A percentile compares a stretch with the other conserved stretches of the same genome.
phyloP scores from a whole-genome alignment of 2,113 vertebrate genomes.

The Phocoena sinus region DNA sequence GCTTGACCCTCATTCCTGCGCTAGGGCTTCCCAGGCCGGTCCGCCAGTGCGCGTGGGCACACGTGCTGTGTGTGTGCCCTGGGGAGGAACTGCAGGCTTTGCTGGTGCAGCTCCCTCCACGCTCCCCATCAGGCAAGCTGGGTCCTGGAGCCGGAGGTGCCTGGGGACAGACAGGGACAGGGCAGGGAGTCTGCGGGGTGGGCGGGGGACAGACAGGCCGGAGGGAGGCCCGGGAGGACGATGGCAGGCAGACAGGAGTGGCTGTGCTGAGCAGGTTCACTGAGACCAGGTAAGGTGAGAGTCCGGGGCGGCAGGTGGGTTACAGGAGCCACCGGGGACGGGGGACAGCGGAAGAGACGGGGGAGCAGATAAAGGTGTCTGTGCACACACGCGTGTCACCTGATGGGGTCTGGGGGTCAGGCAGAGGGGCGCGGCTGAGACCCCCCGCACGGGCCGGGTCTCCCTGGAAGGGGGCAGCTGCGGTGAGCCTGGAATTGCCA shows the following conservation, averaged over 20 bases:
- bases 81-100: not conserved
- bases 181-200: not conserved
- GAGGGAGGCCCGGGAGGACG: not conserved
- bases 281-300: fast-evolving
- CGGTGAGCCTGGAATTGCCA: not conserved
- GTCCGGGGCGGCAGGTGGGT: fast-evolving
- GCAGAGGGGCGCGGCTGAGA: not conserved
- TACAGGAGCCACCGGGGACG: not conserved
- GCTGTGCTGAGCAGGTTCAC: not conserved
- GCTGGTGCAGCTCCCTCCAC: too few relatives aligned
- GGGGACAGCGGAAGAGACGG: fast-evolving
- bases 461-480: not conserved
- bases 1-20: not conserved
- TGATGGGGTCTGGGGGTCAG: not conserved
- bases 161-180: not conserved
- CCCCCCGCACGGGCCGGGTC: not conserved
- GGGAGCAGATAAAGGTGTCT: not conserved
- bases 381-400: not conserved
- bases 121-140: not conserved
- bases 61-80: too few relatives aligned
- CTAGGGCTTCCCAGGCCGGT: too few relatives aligned
- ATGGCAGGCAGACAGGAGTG: not conserved
- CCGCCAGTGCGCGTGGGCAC: fast-evolving
- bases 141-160: not conserved
- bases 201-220: too few relatives aligned